These are phyloP conservation scores for Turdus rufiventris DNA, from an alignment of 2,113 vertebrate species.

Conservation along the genomic window DNA sequence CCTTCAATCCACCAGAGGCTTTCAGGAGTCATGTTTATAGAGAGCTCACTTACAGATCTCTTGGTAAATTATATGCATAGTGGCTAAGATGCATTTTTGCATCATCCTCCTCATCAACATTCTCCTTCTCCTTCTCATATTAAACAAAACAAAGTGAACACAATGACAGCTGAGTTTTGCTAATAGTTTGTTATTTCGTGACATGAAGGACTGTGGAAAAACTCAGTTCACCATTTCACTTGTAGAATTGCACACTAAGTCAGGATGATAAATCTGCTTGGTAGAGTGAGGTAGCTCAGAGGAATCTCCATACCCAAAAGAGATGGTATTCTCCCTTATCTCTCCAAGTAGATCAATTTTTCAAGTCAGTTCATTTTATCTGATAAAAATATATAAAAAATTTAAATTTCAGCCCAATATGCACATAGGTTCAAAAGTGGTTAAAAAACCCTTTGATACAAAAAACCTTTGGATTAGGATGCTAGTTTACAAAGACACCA, in stretches of 20 bases:
- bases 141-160: neutral
- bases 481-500: neutral
- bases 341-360: neutral
- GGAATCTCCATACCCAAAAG: neutral
- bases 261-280: neutral
- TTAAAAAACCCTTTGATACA: fast-evolving
- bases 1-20: neutral
- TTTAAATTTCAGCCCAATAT: neutral
- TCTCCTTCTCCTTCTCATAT: neutral
- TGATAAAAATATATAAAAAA: neutral
- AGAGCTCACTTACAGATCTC: neutral
- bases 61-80: neutral
- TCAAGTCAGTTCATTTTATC: neutral
- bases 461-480: neutral
- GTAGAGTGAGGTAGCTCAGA: neutral
- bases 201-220: neutral
- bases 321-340: neutral
- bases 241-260: neutral
- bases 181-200: neutral
- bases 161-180: neutral
- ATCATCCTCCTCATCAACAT: neutral
- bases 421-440: neutral
- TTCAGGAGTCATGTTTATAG: neutral
- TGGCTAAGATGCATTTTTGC: neutral
- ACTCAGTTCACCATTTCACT: neutral